Conservation (phyloP, 2,888 invertebrate species). For the Parasteatoda lunata region DNA sequence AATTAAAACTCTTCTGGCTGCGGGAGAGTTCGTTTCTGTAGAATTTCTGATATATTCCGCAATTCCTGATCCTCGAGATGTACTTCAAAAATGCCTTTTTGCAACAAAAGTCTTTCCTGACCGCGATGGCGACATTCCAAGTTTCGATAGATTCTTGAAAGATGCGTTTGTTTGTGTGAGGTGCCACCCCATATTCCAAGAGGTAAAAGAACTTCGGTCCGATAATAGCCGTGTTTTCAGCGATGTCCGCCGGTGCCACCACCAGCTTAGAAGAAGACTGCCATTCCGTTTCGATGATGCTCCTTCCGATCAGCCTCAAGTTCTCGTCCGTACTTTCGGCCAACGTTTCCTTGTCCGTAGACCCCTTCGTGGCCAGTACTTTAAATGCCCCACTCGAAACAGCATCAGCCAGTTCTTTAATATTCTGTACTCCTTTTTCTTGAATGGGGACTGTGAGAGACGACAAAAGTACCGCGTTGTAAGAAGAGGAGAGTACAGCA, state of each 20-base stretch:
- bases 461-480: slow-evolving; percentile 19
- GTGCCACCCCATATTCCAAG: slow-evolving; percentile 22
- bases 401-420: slow-evolving; percentile 12
- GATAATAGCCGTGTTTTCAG: slow-evolving; percentile 11
- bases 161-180: slow-evolving; percentile 10
- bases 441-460: slow-evolving; percentile 7
- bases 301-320: background rate
- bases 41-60: slow-evolving; percentile 33
- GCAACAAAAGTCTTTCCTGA: slow-evolving; percentile 39
- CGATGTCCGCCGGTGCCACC: background rate
- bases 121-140: slow-evolving; percentile 32
- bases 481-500: background rate
- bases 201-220: slow-evolving; percentile 37
- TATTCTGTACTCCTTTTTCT: slow-evolving; percentile 1
- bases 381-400: background rate
- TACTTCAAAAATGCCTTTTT: background rate
- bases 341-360: slow-evolving; percentile 8
- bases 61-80: slow-evolving; percentile 5
- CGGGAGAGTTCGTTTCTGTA: slow-evolving; percentile 31
- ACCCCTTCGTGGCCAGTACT: background rate
- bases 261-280: background rate
- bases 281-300: slow-evolving; percentile 13
- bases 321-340: slow-evolving; percentile 11
- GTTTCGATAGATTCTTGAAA: slow-evolving; percentile 11
- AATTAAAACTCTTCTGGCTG: background rate